phyloP scores from a whole-genome alignment of 1,140 invertebrate genomes.

The Bombus waltoni region DNA sequence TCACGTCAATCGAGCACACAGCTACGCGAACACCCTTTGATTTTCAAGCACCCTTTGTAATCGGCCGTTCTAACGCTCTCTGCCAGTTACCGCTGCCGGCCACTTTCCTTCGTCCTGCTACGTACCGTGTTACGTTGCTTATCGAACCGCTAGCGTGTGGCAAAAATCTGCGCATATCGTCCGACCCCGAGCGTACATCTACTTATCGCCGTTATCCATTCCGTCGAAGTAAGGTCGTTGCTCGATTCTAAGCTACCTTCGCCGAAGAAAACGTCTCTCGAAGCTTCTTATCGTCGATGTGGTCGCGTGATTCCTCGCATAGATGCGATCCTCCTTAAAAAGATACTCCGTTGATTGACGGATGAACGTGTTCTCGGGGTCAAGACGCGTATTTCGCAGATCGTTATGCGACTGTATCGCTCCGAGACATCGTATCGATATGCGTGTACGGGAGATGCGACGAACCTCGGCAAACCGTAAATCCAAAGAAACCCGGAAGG shows the following conservation, averaged over 20 bases:
- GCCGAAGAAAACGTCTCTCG: not conserved
- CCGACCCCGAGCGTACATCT: no score
- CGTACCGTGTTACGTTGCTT: not conserved
- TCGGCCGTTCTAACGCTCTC: not conserved
- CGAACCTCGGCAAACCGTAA: not conserved
- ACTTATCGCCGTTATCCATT: not conserved
- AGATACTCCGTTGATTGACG: not conserved
- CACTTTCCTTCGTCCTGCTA: no score
- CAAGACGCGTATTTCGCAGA: not conserved
- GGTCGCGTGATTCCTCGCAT: slow-evolving; percentile 23
- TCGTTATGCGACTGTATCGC: not conserved
- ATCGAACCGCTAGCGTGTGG: not conserved
- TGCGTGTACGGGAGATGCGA: not conserved
- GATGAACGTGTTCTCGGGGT: not conserved
- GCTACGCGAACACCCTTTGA: slow-evolving; percentile 35
- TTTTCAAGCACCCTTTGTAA: slow-evolving; percentile 17
- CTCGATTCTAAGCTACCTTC: not conserved
- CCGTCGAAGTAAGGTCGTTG: not conserved
- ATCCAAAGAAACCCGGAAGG: not conserved
- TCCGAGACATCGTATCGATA: not conserved
- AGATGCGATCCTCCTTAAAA: slow-evolving; percentile 12
- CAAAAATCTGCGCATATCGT: slow-evolving; percentile 8
- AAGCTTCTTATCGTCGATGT: slow-evolving; percentile 3
- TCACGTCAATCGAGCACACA: slow-evolving; percentile 54
- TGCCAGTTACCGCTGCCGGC: not conserved